A percentile compares a stretch with the other conserved stretches of the same genome.
phyloP scores from a whole-genome alignment of 2,113 vertebrate genomes.

The Ailurus styani region DNA sequence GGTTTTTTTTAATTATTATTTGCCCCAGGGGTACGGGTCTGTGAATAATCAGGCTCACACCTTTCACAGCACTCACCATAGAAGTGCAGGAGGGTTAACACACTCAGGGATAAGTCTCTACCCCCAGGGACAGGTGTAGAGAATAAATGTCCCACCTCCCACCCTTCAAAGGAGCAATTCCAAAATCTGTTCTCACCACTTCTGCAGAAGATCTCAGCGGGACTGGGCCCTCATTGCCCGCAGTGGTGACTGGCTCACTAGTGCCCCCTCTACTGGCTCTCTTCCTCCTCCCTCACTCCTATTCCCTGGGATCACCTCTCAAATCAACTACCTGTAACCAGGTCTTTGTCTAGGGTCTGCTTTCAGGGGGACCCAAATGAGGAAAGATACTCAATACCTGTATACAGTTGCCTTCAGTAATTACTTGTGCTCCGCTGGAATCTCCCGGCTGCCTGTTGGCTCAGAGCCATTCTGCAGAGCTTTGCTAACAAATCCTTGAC shows the following conservation, averaged over 20 bases:
- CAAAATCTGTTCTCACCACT: not conserved
- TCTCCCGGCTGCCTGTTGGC: not conserved
- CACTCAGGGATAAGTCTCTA: not conserved
- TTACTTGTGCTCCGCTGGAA: not conserved
- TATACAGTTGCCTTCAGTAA: not conserved
- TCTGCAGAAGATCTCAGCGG: not conserved
- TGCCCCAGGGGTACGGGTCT: too few species aligned
- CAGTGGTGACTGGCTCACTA: not conserved
- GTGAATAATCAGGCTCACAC: too few species aligned
- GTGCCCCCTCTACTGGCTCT: rapidly evolving
- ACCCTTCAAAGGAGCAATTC: not conserved
- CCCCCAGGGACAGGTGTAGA: too few species aligned
- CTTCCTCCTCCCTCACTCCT: not conserved
- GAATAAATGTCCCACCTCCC: not conserved
- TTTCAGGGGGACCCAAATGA: not conserved
- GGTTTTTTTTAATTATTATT: too few species aligned
- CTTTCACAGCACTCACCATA: too few species aligned
- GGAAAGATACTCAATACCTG: too few species aligned
- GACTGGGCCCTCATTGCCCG: rapidly evolving
- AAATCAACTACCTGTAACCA: not conserved
- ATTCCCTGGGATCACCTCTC: not conserved
- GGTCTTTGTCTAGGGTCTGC: not conserved
- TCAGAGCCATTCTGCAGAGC: not conserved
- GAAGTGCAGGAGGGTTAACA: not conserved
- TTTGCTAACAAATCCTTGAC: not conserved